Conservation (phyloP, 2,797 vertebrate genomes). For the Rhynchotus rufescens region DNA sequence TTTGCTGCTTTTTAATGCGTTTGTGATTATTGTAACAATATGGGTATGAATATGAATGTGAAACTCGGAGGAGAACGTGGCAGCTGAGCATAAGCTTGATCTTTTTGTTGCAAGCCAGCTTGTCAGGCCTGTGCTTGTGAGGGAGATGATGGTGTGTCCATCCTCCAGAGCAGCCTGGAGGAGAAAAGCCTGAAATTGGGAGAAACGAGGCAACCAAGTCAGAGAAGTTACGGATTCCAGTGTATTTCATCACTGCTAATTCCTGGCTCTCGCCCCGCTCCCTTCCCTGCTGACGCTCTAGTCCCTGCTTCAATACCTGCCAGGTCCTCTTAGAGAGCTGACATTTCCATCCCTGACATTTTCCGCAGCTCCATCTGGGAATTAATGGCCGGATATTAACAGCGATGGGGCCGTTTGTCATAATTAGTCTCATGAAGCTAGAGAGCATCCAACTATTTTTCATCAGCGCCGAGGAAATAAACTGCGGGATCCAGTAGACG, state of each 20-base stretch:
- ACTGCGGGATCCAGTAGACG: conserved; percentile 63
- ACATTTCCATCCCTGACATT: conserved; percentile 79
- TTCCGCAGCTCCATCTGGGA: conserved; percentile 75
- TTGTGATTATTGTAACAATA: not conserved
- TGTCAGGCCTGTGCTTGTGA: not conserved
- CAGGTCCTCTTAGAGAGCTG: conserved; percentile 75
- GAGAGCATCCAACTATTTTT: conserved; percentile 75
- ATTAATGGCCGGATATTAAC: conserved; percentile 79
- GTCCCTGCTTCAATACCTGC: conserved; percentile 72
- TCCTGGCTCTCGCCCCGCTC: conserved; percentile 47
- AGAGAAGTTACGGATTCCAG: conserved; percentile 40
- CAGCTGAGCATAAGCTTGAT: not conserved
- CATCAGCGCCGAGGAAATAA: conserved; percentile 68
- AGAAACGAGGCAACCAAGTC: conserved; percentile 13
- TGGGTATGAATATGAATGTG: not conserved
- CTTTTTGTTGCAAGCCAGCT: not conserved
- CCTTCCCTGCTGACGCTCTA: conserved; percentile 50
- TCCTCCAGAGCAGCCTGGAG: not conserved
- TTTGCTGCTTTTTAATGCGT: not conserved
- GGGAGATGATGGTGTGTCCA: not conserved
- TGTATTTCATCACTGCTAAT: conserved; percentile 16
- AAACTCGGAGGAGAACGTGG: not conserved
- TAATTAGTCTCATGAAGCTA: conserved; percentile 79
- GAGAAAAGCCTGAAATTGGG: not conserved
- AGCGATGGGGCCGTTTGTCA: conserved; percentile 75